A percentile compares a stretch with the other conserved stretches of the same genome.
Evolutionary conservation across 1,140 invertebrate genomes (phyloP).

Genomic region (Macrosteles quadrilineatus): DNA sequence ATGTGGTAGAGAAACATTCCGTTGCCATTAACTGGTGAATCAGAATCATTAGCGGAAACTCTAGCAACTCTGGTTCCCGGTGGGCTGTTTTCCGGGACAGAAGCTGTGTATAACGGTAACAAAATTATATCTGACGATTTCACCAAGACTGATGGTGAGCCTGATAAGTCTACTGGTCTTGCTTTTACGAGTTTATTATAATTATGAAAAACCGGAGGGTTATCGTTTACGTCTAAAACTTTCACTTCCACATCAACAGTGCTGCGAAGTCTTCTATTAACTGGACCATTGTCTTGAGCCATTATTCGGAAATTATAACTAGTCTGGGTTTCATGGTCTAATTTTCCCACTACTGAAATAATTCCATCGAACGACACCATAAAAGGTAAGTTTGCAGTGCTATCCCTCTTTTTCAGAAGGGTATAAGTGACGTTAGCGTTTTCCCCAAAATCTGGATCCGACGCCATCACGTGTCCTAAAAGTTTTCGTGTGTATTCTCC

Average conservation of each 20-base stretch:
- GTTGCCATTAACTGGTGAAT: conserved; percentile 78
- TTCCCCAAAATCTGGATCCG: conserved; percentile 71
- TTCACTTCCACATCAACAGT: conserved; percentile 77
- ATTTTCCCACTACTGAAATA: conserved; percentile 69
- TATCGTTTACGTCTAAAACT: conserved; percentile 79
- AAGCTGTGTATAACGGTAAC: conserved; percentile 69
- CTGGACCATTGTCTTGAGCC: conserved; percentile 70
- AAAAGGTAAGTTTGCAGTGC: conserved; percentile 64
- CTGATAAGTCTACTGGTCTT: conserved; percentile 7
- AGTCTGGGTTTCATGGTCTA: conserved; percentile 75
- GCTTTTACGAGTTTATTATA: conserved; percentile 54
- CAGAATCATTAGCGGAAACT: conserved; percentile 81
- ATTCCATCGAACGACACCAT: conserved; percentile 71
- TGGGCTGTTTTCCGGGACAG: conserved; percentile 66
- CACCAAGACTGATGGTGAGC: conserved; percentile 15
- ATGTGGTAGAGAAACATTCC: conserved; percentile 75
- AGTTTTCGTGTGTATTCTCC: conserved; percentile 68
- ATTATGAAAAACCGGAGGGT: conserved; percentile 63
- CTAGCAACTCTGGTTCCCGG: conserved; percentile 67
- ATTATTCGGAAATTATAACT: conserved; percentile 72
- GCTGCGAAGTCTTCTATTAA: conserved; percentile 61
- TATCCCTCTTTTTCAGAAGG: conserved; percentile 60
- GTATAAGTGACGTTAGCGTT: conserved; percentile 76
- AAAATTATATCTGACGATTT: conserved; percentile 31
- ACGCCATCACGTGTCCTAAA: conserved; percentile 73